Conservation (phyloP, 2,888 invertebrate genomes). For the Pyrrhia umbra region DNA sequence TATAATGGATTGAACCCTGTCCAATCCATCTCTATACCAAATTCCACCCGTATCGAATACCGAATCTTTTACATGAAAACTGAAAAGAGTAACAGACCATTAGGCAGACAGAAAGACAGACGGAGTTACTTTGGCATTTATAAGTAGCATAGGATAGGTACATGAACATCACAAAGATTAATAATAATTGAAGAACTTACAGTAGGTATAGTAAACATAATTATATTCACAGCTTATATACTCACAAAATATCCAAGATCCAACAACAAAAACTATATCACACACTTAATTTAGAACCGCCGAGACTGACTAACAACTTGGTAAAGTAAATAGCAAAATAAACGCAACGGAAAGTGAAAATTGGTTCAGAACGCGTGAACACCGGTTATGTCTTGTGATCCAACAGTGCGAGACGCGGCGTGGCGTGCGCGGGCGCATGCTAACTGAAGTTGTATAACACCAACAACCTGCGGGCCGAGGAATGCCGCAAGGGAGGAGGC, state of each 20-base stretch:
- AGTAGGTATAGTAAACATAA: background rate
- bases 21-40: too few species aligned
- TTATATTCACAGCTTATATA: constrained; percentile 12
- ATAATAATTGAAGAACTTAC: background rate
- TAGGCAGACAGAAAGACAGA: too few species aligned
- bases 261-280: constrained; percentile 14
- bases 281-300: constrained; percentile 33
- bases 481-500: constrained; percentile 65
- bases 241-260: constrained; percentile 40
- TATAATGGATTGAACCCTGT: too few species aligned
- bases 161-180: background rate
- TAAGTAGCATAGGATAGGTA: too few species aligned
- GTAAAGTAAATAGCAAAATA: constrained; percentile 41
- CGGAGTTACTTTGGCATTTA: too few species aligned
- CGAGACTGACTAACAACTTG: constrained; percentile 26
- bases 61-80: too few species aligned
- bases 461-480: constrained; percentile 57
- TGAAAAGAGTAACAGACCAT: too few species aligned
- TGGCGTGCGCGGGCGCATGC: constrained; percentile 68
- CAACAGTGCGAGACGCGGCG: constrained; percentile 66
- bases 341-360: constrained; percentile 68
- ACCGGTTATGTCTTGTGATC: constrained; percentile 51
- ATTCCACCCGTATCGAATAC: too few species aligned
- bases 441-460: constrained; percentile 75
- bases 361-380: constrained; percentile 60